Base-by-base conservation (phyloP, 2,797 vertebrate species). In the Nyctalus aviator region DNA sequence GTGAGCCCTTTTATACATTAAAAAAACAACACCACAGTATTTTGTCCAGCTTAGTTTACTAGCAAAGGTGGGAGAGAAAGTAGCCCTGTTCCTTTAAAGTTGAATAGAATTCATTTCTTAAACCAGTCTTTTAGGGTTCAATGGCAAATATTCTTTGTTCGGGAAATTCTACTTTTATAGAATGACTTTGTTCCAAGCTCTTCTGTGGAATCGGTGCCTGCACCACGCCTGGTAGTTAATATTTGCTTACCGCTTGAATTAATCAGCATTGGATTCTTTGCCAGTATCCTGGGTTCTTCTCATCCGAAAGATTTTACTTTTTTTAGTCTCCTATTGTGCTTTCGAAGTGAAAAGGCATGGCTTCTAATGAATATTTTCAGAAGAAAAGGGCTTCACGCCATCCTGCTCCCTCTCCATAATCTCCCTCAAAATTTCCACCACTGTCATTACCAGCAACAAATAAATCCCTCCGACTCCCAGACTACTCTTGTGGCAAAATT, bases 221-320 rank as follows among this genome's bases (percentile, higher is more conserved):
- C 25, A 23, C 46, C n/a, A 23, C 5, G 50, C 62, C 71, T 84
- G 32, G 27, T 57, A 20, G 44, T 77, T 89, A 76, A 30, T 84
- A 79, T 88, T 91, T 96, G 77, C 48, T 75, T 88, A 83, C n/a
- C 23, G 35, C 71, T 95, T 91, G 73, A 94, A 76, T 89, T 86
- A 53, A 78, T 82, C 75, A 84, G 37, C 44, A 32, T 10, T 89
- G 78, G 48, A 78, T 85, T 94, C 68, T 88, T 95, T 85, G 68
- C 68, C 84, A 62, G 59, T 94, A 37, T 91, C 91, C 76, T 82
- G 84, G 84, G 37, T 78, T 93, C 62, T 92, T 93, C 48, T 68
- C 64, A 93, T 71, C 62, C 21, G 68, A 62, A 44, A 35, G 32
- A 23, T 59, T 57, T 83, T 48, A 68, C 66, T 69, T 78, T 72